Evolutionary conservation across 1,140 invertebrate species (phyloP).

Genomic region (Pemphigus obesinymphae): DNA sequence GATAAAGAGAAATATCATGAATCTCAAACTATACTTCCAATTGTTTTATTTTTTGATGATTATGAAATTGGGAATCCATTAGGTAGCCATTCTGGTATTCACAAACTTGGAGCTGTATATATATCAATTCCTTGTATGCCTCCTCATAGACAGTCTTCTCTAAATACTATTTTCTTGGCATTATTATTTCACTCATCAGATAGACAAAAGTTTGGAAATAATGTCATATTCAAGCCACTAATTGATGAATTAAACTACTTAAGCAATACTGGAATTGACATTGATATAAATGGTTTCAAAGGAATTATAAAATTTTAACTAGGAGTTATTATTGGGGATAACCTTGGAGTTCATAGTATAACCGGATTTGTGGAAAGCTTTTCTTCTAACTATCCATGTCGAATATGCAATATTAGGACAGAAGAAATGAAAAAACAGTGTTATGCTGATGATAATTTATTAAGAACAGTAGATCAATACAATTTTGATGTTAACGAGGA

Average conservation of each 20-base stretch:
- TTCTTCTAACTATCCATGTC: no score
- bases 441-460: neutral
- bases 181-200: conserved; percentile 35
- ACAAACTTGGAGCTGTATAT: conserved; percentile 43
- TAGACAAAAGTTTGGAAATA: no score
- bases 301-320: neutral
- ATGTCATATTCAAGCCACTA: conserved; percentile 33
- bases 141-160: conserved; percentile 41
- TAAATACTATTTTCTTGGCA: conserved; percentile 43
- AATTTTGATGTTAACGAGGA: neutral
- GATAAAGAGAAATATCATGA: neutral
- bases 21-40: neutral
- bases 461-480: neutral
- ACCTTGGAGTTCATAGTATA: neutral
- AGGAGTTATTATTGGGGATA: neutral
- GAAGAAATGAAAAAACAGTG: neutral
- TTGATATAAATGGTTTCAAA: neutral
- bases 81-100: conserved; percentile 36
- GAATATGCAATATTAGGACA: neutral
- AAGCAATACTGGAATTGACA: conserved; percentile 37
- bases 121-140: conserved; percentile 41
- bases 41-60: conserved; percentile 38
- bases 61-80: conserved; percentile 43
- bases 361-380: neutral
- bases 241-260: conserved; percentile 45